Evolutionary conservation across 2,797 vertebrate species (phyloP).

Genomic region (Smutsia temminckii): DNA sequence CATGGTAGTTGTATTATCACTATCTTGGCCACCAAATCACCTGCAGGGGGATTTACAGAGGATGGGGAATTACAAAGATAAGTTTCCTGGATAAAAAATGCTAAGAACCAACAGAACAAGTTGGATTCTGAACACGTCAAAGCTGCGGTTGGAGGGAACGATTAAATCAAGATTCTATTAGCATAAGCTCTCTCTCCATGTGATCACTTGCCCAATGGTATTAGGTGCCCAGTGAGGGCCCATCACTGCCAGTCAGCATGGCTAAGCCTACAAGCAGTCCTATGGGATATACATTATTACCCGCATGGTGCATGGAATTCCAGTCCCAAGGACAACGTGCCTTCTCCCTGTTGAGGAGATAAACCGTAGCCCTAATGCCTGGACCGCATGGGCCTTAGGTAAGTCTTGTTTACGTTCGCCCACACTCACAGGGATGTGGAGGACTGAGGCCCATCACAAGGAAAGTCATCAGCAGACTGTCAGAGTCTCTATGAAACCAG

Average conservation of each 20-base stretch:
- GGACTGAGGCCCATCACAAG: neutral
- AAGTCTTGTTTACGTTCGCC: neutral
- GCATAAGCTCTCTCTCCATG: neutral
- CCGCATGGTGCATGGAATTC: neutral
- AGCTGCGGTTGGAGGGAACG: neutral
- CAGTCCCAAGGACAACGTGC: neutral
- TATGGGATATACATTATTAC: neutral
- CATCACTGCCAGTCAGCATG: no score
- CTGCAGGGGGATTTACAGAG: neutral
- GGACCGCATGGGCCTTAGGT: neutral
- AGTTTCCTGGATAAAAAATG: neutral
- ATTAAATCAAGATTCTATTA: constrained; percentile 3
- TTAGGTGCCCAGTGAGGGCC: neutral
- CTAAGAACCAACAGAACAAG: neutral
- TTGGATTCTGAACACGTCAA: neutral
- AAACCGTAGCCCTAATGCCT: neutral
- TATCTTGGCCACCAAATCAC: neutral
- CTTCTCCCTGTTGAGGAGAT: neutral
- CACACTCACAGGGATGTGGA: neutral
- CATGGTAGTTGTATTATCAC: neutral
- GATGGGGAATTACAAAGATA: neutral
- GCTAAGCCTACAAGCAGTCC: neutral
- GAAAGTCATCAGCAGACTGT: neutral
- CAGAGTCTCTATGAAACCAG: neutral
- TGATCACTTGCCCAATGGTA: neutral